phyloP scores from a whole-genome alignment of 2,113 vertebrate genomes.

The Ceyx margarethae region DNA sequence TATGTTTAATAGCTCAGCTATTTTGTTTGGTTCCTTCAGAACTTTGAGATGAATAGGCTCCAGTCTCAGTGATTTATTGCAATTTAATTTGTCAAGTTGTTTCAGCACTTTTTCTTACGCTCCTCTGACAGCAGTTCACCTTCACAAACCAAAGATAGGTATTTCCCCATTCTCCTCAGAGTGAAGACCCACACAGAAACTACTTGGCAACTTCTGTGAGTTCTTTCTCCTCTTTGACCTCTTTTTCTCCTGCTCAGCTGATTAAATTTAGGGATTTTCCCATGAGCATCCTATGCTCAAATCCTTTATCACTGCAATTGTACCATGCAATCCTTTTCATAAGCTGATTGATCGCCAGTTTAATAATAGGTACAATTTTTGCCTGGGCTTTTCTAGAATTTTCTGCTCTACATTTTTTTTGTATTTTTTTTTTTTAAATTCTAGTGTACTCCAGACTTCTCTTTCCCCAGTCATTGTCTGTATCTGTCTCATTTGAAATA shows the following conservation, averaged over 20 bases:
- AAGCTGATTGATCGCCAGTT: not conserved
- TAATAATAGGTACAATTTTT: not conserved
- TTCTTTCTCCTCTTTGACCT: conserved; percentile 33
- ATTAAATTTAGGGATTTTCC: conserved; percentile 41
- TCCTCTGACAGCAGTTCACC: conserved; percentile 64
- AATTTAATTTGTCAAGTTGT: conserved; percentile 76
- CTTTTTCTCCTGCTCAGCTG: conserved; percentile 19
- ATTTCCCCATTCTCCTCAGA: conserved; percentile 33
- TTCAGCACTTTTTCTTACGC: conserved; percentile 57
- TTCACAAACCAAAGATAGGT: conserved; percentile 64
- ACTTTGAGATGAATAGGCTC: conserved; percentile 73
- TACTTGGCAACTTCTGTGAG: conserved; percentile 6
- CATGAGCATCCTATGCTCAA: not conserved
- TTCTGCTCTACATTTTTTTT: not conserved
- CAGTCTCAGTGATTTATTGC: conserved; percentile 75
- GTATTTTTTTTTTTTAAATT: not conserved
- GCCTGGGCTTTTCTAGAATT: not conserved
- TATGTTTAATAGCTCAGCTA: conserved; percentile 73
- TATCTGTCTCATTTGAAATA: not conserved
- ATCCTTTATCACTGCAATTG: not conserved
- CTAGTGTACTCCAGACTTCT: not conserved
- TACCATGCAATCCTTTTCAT: not conserved
- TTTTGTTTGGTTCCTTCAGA: conserved; percentile 74
- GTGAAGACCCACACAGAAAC: conserved; percentile 9
- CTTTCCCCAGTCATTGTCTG: not conserved